Evolutionary conservation across 2,113 vertebrate genomes (phyloP).

Genomic region (Mystacornis crossleyi): DNA sequence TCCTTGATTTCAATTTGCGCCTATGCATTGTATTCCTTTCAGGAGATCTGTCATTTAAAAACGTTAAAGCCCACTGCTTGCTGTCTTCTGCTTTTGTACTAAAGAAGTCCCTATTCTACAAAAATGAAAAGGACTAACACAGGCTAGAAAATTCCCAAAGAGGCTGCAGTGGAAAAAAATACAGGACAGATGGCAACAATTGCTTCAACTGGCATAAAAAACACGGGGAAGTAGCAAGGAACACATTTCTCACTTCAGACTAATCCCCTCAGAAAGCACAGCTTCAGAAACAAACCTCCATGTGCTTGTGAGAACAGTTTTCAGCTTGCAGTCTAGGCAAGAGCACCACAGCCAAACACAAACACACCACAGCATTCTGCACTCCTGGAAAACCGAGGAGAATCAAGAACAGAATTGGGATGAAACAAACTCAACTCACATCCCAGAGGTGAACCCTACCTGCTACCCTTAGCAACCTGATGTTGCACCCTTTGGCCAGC

Average conservation of each 20-base stretch:
- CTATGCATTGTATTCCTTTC: background rate
- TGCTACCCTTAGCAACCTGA: background rate
- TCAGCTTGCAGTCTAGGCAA: background rate
- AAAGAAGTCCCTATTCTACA: background rate
- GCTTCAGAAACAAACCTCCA: background rate
- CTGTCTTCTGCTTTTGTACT: background rate
- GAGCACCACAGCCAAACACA: background rate
- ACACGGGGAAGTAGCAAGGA: background rate
- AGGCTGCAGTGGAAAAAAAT: background rate
- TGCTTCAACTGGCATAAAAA: background rate
- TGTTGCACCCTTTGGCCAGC: background rate
- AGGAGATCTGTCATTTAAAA: background rate
- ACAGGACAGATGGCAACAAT: background rate
- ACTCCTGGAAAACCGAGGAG: background rate
- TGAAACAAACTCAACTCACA: accelerated
- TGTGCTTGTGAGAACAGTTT: background rate
- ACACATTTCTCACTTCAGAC: background rate
- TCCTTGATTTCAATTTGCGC: background rate
- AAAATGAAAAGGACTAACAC: background rate
- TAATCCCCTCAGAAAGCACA: background rate
- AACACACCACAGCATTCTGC: background rate
- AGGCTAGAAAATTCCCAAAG: background rate
- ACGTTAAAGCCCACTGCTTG: background rate
- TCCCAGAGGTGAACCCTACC: background rate
- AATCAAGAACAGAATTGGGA: background rate